Conservation (phyloP, 1,140 invertebrate species). For the Aethina tumida region DNA sequence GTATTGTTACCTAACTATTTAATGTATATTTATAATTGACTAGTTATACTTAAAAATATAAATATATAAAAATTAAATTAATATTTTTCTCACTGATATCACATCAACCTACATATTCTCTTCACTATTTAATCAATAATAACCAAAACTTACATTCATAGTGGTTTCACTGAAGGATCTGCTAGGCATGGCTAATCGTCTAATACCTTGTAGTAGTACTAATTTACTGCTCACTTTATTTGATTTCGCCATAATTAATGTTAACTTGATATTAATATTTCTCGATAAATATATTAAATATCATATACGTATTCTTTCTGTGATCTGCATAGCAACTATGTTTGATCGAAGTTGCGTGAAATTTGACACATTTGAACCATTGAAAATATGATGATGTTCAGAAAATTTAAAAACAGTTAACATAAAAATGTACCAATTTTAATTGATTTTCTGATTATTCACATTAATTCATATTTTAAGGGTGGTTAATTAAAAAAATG, state of each 20-base stretch:
- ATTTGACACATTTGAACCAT: slow-evolving; percentile 8
- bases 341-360: slow-evolving; percentile 20
- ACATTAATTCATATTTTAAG: too few species aligned
- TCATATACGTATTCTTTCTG: not conserved
- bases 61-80: too few species aligned
- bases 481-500: too few species aligned
- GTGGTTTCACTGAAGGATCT: slow-evolving; percentile 31
- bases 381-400: too few species aligned
- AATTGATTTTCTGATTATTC: too few species aligned
- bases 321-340: slow-evolving; percentile 8
- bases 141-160: slow-evolving; percentile 25
- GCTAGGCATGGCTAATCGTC: slow-evolving; percentile 28
- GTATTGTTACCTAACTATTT: too few species aligned
- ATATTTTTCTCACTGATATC: not conserved
- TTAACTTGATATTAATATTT: not conserved
- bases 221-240: slow-evolving; percentile 24
- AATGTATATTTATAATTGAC: too few species aligned
- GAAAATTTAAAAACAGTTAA: too few species aligned
- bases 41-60: slow-evolving; percentile 2
- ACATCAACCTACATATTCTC: not conserved
- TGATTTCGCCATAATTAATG: slow-evolving; percentile 9
- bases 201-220: slow-evolving; percentile 26
- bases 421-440: too few species aligned
- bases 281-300: not conserved
- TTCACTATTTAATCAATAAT: not conserved